These are phyloP conservation scores for Choristoneura fumiferana DNA, from an alignment of 1,140 invertebrate species.

Conservation along the genomic window DNA sequence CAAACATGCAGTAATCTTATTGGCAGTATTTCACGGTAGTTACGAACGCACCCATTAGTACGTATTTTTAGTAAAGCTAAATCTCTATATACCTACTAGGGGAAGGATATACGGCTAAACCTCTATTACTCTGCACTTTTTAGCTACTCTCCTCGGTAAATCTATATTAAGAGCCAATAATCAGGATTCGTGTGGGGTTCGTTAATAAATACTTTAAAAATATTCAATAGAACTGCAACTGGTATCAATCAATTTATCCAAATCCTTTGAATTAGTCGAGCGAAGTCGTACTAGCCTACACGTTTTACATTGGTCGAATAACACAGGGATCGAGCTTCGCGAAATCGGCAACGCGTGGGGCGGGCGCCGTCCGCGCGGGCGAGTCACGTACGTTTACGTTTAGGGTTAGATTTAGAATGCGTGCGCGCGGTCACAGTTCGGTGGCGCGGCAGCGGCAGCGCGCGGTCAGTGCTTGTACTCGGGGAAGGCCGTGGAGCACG, in stretches of 20 bases:
- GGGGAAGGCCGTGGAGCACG: conserved; percentile 75
- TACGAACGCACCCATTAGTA: background rate
- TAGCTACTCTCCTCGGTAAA: too few relatives aligned
- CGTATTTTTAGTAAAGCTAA: conserved; percentile 9
- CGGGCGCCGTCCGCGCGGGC: conserved; percentile 25
- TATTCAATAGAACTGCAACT: too few relatives aligned
- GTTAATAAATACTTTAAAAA: too few relatives aligned
- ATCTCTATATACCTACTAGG: too few relatives aligned
- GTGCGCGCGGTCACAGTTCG: conserved; percentile 32
- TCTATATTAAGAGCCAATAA: too few relatives aligned
- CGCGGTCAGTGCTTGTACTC: conserved; percentile 78
- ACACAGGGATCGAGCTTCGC: conserved; percentile 2
- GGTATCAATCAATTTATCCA: too few relatives aligned
- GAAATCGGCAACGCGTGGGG: conserved; percentile 10
- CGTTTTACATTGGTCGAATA: background rate
- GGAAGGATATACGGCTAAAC: background rate
- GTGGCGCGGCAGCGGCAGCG: conserved; percentile 39
- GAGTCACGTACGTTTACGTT: conserved; percentile 8
- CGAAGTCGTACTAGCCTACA: too few relatives aligned
- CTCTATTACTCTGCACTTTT: too few relatives aligned
- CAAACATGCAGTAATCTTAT: background rate
- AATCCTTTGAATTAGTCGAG: too few relatives aligned
- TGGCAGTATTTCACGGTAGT: conserved; percentile 10
- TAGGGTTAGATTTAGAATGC: conserved; percentile 12
- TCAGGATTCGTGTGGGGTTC: too few relatives aligned